A percentile compares a stretch with the other conserved stretches of the same genome.
Evolutionary conservation across 1,140 invertebrate genomes (phyloP).

Genomic region (Paralvinella palmiformis): DNA sequence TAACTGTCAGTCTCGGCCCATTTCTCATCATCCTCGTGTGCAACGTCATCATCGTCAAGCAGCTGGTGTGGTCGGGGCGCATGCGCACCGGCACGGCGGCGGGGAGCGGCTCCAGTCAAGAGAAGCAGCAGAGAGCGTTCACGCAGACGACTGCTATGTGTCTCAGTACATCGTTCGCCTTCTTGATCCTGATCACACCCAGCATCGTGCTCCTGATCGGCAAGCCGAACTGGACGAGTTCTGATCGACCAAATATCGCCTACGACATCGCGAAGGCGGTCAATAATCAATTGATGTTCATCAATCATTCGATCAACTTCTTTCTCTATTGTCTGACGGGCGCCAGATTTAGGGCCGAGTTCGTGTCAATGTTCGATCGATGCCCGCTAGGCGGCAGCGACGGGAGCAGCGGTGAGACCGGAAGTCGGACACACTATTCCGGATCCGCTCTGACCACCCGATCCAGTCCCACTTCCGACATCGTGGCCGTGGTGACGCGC

Average conservation of each 20-base stretch:
- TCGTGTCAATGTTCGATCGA: slow-evolving; percentile 8
- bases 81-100: neutral
- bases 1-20: neutral
- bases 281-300: slow-evolving; percentile 16
- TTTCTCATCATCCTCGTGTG: slow-evolving; percentile 16
- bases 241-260: neutral
- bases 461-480: too few species aligned
- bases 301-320: slow-evolving; percentile 29
- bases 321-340: slow-evolving; percentile 26
- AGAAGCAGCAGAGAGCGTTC: neutral
- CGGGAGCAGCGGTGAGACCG: too few species aligned
- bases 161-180: slow-evolving; percentile 18
- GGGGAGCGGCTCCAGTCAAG: neutral
- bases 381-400: too few species aligned
- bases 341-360: slow-evolving; percentile 23
- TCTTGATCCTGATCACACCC: slow-evolving; percentile 15
- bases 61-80: neutral
- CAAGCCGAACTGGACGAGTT: slow-evolving; percentile 11
- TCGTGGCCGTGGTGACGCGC: too few species aligned
- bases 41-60: slow-evolving; percentile 13
- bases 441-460: too few species aligned
- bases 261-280: slow-evolving; percentile 15
- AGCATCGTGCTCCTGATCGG: slow-evolving; percentile 20
- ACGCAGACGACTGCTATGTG: slow-evolving; percentile 20
- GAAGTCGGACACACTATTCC: too few species aligned